Conservation (phyloP, 2,797 vertebrate species). For the Manis javanica region DNA sequence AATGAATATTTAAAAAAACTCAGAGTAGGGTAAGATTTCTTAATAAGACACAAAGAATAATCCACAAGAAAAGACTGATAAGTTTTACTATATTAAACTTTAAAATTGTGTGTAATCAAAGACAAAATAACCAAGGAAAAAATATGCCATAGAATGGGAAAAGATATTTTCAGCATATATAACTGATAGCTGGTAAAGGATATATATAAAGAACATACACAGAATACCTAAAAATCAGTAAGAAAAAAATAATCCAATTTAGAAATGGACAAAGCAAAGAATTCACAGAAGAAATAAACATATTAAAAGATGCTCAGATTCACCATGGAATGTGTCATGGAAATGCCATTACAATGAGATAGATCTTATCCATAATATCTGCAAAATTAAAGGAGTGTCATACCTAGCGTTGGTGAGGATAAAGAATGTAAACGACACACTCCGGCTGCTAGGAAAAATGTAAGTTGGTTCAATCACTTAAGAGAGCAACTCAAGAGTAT, state of each 20-base stretch:
- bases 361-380: not conserved
- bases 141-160: not conserved
- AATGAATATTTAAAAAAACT: not conserved
- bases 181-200: not conserved
- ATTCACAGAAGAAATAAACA: constrained; percentile 26
- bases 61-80: constrained; percentile 38
- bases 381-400: not conserved
- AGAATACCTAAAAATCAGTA: not conserved
- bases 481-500: not conserved
- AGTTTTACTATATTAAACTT: constrained; percentile 23
- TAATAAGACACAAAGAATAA: constrained; percentile 49
- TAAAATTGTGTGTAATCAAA: not conserved
- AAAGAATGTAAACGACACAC: not conserved
- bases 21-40: not conserved
- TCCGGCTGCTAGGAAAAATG: not conserved
- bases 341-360: not conserved
- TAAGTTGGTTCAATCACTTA: not conserved
- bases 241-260: not conserved
- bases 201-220: not conserved
- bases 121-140: constrained; percentile 24
- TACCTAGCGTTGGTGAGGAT: not conserved
- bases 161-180: constrained; percentile 1
- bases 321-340: not conserved
- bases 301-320: constrained; percentile 13
- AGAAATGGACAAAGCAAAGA: constrained; percentile 10